phyloP scores from a whole-genome alignment of 2,888 invertebrate species.

The Diarsia rubi region DNA sequence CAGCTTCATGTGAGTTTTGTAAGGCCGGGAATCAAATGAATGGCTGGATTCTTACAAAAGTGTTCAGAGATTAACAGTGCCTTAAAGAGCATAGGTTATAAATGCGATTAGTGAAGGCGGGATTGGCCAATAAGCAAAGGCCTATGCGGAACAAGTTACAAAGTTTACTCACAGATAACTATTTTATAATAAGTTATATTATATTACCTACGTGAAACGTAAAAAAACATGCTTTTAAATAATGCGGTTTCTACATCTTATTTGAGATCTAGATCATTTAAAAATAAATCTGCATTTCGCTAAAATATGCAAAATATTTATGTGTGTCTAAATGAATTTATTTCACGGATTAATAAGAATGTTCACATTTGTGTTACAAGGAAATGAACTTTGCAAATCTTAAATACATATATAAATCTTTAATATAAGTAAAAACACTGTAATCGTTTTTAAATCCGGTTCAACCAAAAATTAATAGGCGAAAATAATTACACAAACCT shows the following conservation, averaged over 20 bases:
- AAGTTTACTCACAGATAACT: neutral
- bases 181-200: neutral
- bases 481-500: conserved; percentile 31
- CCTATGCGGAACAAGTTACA: neutral
- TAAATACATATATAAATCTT: neutral
- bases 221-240: neutral
- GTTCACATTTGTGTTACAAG: conserved; percentile 3
- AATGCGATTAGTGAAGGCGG: conserved; percentile 13
- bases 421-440: conserved; percentile 7
- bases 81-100: conserved; percentile 38
- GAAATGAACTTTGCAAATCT: conserved; percentile 24
- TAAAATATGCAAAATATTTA: conserved; percentile 15
- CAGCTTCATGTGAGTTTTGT: neutral
- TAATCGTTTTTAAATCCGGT: conserved; percentile 39
- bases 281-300: neutral
- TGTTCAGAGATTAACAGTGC: neutral
- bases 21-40: conserved; percentile 14
- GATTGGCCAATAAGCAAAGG: conserved; percentile 15
- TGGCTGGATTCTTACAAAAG: conserved; percentile 17
- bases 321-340: conserved; percentile 7
- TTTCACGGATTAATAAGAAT: neutral
- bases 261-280: neutral
- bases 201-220: neutral
- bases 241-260: neutral
- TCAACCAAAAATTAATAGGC: conserved; percentile 1